phyloP scores from a whole-genome alignment of 2,113 vertebrate genomes.

The Tiliqua scincoides region DNA sequence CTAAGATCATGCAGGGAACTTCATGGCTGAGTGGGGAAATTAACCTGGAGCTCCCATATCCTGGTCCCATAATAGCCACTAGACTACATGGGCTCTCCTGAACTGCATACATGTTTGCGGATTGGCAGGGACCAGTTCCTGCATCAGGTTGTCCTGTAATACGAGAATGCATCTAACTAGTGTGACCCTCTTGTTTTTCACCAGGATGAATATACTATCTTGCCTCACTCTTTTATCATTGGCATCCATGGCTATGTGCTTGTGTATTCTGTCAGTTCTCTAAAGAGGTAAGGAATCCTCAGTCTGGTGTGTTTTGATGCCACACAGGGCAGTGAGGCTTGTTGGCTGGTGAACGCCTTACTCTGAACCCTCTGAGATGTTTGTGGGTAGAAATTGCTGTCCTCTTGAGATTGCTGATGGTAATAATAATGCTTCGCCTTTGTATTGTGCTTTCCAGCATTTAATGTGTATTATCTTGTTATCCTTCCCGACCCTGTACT shows the following conservation, averaged over 20 bases:
- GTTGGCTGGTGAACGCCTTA: background rate
- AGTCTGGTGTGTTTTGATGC: background rate
- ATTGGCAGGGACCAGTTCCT: background rate
- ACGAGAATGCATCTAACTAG: background rate
- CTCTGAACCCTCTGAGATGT: background rate
- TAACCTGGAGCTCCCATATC: too few species aligned
- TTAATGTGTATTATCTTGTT: too few species aligned
- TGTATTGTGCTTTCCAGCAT: too few species aligned
- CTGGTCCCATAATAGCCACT: too few species aligned
- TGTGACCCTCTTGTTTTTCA: background rate
- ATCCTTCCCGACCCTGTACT: too few species aligned
- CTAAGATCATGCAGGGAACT: too few species aligned
- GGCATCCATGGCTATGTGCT: constrained; percentile 87
- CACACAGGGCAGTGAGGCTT: background rate
- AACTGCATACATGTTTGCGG: background rate
- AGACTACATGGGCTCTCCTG: too few species aligned
- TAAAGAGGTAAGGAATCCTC: constrained; percentile 78
- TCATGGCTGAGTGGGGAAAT: too few species aligned
- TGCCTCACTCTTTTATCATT: constrained; percentile 85
- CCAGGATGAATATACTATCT: constrained; percentile 88
- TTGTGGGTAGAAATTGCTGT: rapidly evolving
- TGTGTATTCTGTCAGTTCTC: constrained; percentile 85
- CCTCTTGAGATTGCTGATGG: background rate
- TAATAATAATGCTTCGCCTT: too few species aligned
- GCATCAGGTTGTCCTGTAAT: background rate